These are phyloP conservation scores for Chitala chitala DNA, from an alignment of 2,113 vertebrate species.

Conservation along the genomic window DNA sequence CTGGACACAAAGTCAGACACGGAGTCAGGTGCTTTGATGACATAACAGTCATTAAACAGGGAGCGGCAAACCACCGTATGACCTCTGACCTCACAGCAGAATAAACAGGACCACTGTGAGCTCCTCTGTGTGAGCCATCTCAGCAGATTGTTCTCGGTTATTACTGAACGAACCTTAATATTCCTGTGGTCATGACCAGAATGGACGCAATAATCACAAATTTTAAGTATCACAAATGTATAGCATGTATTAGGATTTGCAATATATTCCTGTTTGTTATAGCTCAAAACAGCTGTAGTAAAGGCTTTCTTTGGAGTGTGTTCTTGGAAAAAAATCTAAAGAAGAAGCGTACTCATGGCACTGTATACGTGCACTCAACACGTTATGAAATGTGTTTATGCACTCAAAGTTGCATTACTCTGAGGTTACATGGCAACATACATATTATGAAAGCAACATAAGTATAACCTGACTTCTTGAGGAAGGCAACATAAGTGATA, in stretches of 20 bases:
- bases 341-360: too few relatives aligned
- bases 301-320: too few relatives aligned
- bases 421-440: too few relatives aligned
- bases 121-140: not conserved
- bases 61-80: not conserved
- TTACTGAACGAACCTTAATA: constrained; percentile 5
- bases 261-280: not conserved
- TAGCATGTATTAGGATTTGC: not conserved
- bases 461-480: too few relatives aligned
- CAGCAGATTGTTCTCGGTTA: too few relatives aligned
- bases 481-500: too few relatives aligned
- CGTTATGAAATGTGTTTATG: too few relatives aligned
- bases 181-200: not conserved
- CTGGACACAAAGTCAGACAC: not conserved
- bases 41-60: not conserved
- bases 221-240: not conserved
- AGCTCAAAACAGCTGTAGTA: too few relatives aligned
- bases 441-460: too few relatives aligned
- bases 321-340: too few relatives aligned
- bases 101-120: not conserved
- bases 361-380: too few relatives aligned
- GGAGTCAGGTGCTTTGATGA: not conserved
- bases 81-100: constrained; percentile 7
- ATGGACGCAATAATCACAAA: not conserved
- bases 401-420: too few relatives aligned